phyloP scores from a whole-genome alignment of 2,888 invertebrate genomes.

The Tuberolachnus salignus region DNA sequence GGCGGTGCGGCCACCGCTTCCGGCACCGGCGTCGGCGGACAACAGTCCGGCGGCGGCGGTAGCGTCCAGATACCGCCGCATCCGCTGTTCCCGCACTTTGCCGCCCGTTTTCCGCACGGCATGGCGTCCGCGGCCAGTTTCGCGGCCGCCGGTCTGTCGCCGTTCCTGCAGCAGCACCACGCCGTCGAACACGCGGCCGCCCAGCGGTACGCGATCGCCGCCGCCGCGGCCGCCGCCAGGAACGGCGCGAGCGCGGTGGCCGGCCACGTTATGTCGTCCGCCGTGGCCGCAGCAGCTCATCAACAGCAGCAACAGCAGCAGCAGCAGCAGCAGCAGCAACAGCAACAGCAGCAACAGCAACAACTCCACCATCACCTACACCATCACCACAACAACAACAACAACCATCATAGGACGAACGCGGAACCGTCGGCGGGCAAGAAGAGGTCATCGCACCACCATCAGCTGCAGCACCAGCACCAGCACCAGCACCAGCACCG shows the following conservation, averaged over 20 bases:
- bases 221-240: constrained; percentile 63
- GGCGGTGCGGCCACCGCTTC: constrained; percentile 40
- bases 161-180: constrained; percentile 60
- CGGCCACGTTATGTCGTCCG: constrained; percentile 1
- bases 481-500: constrained; percentile 40
- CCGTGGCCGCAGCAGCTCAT: neutral
- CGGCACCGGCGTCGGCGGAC: constrained; percentile 37
- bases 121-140: constrained; percentile 59
- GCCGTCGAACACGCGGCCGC: constrained; percentile 63
- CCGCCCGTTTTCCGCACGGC: constrained; percentile 58
- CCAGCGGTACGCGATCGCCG: constrained; percentile 62
- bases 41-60: constrained; percentile 58
- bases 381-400: constrained; percentile 25
- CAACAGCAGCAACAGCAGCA: neutral
- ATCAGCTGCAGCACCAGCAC: constrained; percentile 39
- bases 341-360: constrained; percentile 5
- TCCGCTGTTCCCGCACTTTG: constrained; percentile 59
- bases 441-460: constrained; percentile 8
- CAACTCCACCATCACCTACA: neutral
- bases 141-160: constrained; percentile 57
- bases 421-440: constrained; percentile 15
- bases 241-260: constrained; percentile 17
- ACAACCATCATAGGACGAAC: constrained; percentile 45
- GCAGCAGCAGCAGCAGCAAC: constrained; percentile 1
- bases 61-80: constrained; percentile 59